phyloP scores from a whole-genome alignment of 1,140 invertebrate genomes.

The Drosophila kohkoa region DNA sequence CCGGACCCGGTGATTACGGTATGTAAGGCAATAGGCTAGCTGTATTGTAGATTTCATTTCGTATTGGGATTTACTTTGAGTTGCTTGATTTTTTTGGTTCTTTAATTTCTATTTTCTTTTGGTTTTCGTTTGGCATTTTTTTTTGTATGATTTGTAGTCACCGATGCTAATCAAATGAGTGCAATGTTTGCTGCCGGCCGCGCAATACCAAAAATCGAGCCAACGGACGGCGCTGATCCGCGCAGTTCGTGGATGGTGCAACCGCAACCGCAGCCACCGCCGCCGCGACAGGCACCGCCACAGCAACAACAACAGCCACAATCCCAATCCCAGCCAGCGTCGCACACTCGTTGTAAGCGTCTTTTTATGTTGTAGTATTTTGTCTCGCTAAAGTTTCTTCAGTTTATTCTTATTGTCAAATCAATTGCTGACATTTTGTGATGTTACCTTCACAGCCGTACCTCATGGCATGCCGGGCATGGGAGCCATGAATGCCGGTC shows the following conservation, averaged over 20 bases:
- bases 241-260: constrained; percentile 82
- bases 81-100: constrained; percentile 22
- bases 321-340: constrained; percentile 74
- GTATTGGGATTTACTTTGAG: constrained; percentile 12
- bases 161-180: constrained; percentile 85
- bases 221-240: constrained; percentile 69
- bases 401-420: constrained; percentile 23
- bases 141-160: constrained; percentile 61
- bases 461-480: constrained; percentile 79
- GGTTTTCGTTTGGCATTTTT: constrained; percentile 1
- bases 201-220: constrained; percentile 86
- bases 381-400: constrained; percentile 65
- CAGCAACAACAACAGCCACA: constrained; percentile 47
- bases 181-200: constrained; percentile 85
- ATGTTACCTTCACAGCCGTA: constrained; percentile 58
- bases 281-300: constrained; percentile 54
- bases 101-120: too few relatives aligned
- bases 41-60: neutral
- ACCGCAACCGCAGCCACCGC: constrained; percentile 58
- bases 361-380: constrained; percentile 78
- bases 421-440: constrained; percentile 7
- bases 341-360: constrained; percentile 88
- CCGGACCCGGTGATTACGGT: constrained; percentile 74
- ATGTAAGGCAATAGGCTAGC: neutral
- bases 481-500: constrained; percentile 75